Conservation (phyloP, 2,113 vertebrate genomes). For the Tinamus guttatus region DNA sequence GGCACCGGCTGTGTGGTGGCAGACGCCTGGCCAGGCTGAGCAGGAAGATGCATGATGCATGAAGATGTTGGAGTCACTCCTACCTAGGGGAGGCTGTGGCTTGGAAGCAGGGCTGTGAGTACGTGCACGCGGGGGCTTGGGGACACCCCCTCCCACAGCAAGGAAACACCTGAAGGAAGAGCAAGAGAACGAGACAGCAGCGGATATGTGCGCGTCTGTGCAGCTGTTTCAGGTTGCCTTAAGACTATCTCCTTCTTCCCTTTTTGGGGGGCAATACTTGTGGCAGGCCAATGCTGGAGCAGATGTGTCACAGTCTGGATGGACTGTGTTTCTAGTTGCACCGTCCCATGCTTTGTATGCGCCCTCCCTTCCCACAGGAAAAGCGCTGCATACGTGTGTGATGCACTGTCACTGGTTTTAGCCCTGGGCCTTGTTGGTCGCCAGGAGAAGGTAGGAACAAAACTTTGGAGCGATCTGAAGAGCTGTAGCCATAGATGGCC, state of each 20-base stretch:
- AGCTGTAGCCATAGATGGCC: not conserved
- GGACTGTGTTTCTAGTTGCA: not conserved
- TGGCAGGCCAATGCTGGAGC: not conserved
- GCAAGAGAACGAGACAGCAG: not conserved
- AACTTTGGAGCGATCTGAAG: not conserved
- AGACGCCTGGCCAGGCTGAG: not conserved
- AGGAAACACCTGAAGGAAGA: not conserved
- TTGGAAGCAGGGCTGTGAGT: not conserved
- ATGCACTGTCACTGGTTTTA: not conserved
- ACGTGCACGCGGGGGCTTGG: not conserved
- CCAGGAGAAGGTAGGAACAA: not conserved
- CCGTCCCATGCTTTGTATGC: not conserved
- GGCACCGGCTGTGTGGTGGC: slow-evolving; percentile 27
- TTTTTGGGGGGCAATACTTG: not conserved
- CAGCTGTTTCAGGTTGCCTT: not conserved
- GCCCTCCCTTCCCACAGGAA: not conserved
- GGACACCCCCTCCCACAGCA: not conserved
- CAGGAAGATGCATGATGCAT: not conserved
- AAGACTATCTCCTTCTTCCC: not conserved
- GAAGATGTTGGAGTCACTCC: not conserved
- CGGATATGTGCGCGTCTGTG: not conserved
- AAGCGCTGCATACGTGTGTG: not conserved
- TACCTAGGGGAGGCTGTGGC: not conserved
- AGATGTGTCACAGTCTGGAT: not conserved
- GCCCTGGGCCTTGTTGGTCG: not conserved